Conservation (phyloP, 2,113 vertebrate species). For the Silurus glanis region DNA sequence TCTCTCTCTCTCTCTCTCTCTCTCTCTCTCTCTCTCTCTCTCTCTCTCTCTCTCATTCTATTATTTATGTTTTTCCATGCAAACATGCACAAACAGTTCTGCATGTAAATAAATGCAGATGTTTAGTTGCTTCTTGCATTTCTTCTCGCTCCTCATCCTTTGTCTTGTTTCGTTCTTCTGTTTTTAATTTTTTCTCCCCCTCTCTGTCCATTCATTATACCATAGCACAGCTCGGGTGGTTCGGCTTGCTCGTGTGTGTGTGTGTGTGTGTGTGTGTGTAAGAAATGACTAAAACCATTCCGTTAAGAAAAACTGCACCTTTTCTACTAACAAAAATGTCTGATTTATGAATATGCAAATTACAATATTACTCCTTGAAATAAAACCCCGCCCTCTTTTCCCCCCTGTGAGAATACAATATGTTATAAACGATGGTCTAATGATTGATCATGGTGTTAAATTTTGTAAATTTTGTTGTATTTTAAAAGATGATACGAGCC, state of each 20-base stretch:
- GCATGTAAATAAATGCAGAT: constrained; percentile 9
- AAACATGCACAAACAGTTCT: neutral
- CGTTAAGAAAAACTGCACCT: neutral
- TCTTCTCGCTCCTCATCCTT: neutral
- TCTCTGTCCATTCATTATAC: neutral
- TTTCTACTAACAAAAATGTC: neutral
- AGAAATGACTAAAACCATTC: neutral
- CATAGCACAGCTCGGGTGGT: neutral
- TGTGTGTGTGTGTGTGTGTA: neutral
- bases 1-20: constrained; percentile 49
- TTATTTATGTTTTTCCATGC: constrained; percentile 1
- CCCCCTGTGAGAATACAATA: neutral
- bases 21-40: constrained; percentile 50
- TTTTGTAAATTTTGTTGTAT: too few relatives aligned
- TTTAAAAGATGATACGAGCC: neutral
- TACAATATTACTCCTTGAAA: neutral
- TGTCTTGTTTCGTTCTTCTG: neutral
- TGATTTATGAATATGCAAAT: neutral
- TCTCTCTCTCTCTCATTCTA: neutral
- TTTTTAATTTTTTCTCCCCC: constrained; percentile 13
- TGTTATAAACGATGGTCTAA: neutral
- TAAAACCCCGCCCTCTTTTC: neutral
- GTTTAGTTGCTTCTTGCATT: neutral
- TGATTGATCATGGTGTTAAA: neutral
- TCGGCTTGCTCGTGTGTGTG: neutral